Conservation (phyloP, 1,140 invertebrate species). For the Oncopeltus fasciatus region DNA sequence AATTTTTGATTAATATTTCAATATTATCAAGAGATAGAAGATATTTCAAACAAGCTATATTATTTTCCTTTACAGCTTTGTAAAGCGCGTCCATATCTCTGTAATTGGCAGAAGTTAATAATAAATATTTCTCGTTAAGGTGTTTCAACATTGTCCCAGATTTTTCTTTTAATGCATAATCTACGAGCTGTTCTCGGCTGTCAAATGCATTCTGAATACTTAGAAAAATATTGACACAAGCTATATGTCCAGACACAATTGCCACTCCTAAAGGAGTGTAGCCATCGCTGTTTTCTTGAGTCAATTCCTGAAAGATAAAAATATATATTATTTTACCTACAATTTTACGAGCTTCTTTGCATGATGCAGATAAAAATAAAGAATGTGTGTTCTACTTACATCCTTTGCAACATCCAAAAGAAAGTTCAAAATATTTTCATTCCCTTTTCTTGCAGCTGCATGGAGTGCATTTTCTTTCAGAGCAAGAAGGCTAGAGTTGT, state of each 20-base stretch:
- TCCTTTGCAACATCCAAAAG: conserved; percentile 31
- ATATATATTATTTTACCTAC: too few species aligned
- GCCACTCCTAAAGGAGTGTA: conserved; percentile 40
- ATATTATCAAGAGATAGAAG: background rate
- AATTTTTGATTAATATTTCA: background rate
- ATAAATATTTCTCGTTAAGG: too few species aligned
- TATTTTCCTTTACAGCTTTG: background rate
- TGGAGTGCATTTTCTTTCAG: conserved; percentile 36
- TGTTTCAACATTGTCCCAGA: too few species aligned
- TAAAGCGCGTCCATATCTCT: background rate
- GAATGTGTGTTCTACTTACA: too few species aligned
- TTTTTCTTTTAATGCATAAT: too few species aligned
- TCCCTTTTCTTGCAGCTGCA: conserved; percentile 40
- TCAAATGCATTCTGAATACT: too few species aligned
- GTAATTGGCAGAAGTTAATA: background rate
- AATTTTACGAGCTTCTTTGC: too few species aligned
- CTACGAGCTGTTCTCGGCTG: background rate
- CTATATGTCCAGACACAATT: conserved; percentile 30
- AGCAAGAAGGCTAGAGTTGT: background rate
- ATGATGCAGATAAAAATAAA: too few species aligned
- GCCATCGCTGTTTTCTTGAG: conserved; percentile 29
- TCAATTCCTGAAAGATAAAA: conserved; percentile 21
- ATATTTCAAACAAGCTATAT: background rate
- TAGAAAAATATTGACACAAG: conserved; percentile 33
- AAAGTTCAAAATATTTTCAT: conserved; percentile 44